Evolutionary conservation across 2,888 invertebrate species (phyloP), one percentile per base, ranked within the genome.

Genomic region (Megalurothrips usitatus): DNA sequence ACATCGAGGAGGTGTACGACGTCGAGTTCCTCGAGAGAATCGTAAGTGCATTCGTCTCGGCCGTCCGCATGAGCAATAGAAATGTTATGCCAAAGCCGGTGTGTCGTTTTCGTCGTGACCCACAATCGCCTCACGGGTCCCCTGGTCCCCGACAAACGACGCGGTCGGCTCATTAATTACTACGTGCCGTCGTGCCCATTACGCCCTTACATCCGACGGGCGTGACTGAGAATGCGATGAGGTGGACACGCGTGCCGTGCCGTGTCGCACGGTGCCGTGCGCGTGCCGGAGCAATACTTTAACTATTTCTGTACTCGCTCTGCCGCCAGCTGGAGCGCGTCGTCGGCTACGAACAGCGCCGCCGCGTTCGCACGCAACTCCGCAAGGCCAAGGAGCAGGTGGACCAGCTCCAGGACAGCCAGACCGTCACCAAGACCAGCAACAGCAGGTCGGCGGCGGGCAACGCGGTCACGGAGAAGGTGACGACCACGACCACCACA

Each of bases 361-460:
- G 94, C 83, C 90, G 93, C 84, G 93, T 95, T 81, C 90, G 95
- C 83, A 90, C 93, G 3, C 94, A 94, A 87, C 94, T 95, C 82
- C 90, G 94, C 83, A 86, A 93, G 26, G 92, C 94, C 12, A 93
- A 91, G 86, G 92, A 92, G 48, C 79, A 52, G 52, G 52, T 12
- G 34, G 43, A 80, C 19, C 80, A 17, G 58, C 14, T 19, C 49
- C 48, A 8, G 26, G 26, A 23, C 68, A 23, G 9, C 49, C 43
- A 11, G 14, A 11, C 49, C n/a, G 19, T 23, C 49, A 58, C 49
- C 23, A 79, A 43, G 47, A 79, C 47, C 28, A 47, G 6, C 28
- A 26, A 11, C 14, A 43, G 47, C 49, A 14, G 12, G 58, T 79
- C 79, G 79, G 83, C 85, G 14, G 87, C 87, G 83, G 86, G 86